Conservation (phyloP, 2,113 vertebrate genomes). For the Lampris megalopsis region DNA sequence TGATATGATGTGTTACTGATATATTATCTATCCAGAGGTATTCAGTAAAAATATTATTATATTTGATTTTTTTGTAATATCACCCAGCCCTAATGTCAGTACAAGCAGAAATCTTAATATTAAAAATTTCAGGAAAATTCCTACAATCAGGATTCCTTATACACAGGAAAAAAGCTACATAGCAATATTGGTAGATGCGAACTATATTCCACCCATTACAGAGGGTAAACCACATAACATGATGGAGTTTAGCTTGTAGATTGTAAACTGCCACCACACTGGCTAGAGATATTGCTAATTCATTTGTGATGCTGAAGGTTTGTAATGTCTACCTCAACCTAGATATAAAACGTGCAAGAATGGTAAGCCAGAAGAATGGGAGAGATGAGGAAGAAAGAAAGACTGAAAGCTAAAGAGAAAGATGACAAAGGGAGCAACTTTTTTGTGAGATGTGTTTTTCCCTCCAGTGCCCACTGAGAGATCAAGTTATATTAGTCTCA, state of each 20-base stretch:
- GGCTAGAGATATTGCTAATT: slow-evolving; percentile 28
- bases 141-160: too few relatives aligned
- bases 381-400: slow-evolving; percentile 2
- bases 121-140: too few relatives aligned
- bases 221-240: slow-evolving; percentile 15
- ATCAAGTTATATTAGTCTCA: slow-evolving; percentile 18
- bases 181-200: too few relatives aligned
- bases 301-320: slow-evolving; percentile 13
- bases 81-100: too few relatives aligned
- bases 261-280: slow-evolving; percentile 3
- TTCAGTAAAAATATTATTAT: too few relatives aligned
- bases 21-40: too few relatives aligned
- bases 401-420: slow-evolving; percentile 15
- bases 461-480: background rate
- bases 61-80: too few relatives aligned
- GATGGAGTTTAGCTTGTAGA: slow-evolving; percentile 24
- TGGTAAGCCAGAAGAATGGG: slow-evolving; percentile 21
- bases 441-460: slow-evolving; percentile 21
- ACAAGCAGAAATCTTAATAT: background rate
- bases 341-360: slow-evolving; percentile 8
- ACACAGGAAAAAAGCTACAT: too few relatives aligned
- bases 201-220: too few relatives aligned
- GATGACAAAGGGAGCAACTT: slow-evolving; percentile 15
- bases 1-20: too few relatives aligned
- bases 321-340: slow-evolving; percentile 20